Conservation (phyloP, 2,797 vertebrate species). For the Darevskia mixta region DNA sequence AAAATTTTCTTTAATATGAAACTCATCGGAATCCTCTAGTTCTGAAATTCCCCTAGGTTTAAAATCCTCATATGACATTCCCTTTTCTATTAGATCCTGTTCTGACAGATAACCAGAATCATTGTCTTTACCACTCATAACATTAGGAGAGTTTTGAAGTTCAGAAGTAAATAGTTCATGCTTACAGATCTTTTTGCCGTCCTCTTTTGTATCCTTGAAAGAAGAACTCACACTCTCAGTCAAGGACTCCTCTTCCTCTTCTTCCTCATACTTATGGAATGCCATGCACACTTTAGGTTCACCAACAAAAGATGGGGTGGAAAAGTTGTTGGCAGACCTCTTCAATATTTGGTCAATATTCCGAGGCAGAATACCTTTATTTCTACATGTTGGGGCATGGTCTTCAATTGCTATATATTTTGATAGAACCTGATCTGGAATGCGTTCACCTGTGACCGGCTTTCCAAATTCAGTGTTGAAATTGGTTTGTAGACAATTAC, state of each 20-base stretch:
- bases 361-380: slow-evolving; percentile 11
- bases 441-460: slow-evolving; percentile 22
- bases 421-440: slow-evolving; percentile 34
- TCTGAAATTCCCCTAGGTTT: slow-evolving; percentile 68
- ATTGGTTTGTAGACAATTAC: slow-evolving; percentile 50
- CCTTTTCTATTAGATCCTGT: slow-evolving; percentile 37
- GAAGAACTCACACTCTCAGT: slow-evolving; percentile 61
- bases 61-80: slow-evolving; percentile 57
- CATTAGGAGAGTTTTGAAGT: slow-evolving; percentile 54
- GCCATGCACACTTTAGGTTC: slow-evolving; percentile 40
- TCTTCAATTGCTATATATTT: slow-evolving; percentile 43
- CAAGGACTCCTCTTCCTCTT: slow-evolving; percentile 30
- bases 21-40: slow-evolving; percentile 56
- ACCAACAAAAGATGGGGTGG: slow-evolving; percentile 27
- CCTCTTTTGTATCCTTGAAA: slow-evolving; percentile 65
- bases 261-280: slow-evolving; percentile 43
- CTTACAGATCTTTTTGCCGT: slow-evolving; percentile 57
- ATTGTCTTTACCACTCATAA: slow-evolving; percentile 26
- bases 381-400: slow-evolving; percentile 37
- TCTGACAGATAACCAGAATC: slow-evolving; percentile 44
- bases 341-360: slow-evolving; percentile 49
- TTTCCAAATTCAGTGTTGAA: slow-evolving; percentile 21
- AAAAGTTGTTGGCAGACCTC: slow-evolving; percentile 35
- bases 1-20: slow-evolving; percentile 55
- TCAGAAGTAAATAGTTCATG: slow-evolving; percentile 56